Percentiles rank a stretch among this genome's conserved stretches.
phyloP scores from a whole-genome alignment of 2,113 vertebrate genomes.

The Lichenostomus cassidix region DNA sequence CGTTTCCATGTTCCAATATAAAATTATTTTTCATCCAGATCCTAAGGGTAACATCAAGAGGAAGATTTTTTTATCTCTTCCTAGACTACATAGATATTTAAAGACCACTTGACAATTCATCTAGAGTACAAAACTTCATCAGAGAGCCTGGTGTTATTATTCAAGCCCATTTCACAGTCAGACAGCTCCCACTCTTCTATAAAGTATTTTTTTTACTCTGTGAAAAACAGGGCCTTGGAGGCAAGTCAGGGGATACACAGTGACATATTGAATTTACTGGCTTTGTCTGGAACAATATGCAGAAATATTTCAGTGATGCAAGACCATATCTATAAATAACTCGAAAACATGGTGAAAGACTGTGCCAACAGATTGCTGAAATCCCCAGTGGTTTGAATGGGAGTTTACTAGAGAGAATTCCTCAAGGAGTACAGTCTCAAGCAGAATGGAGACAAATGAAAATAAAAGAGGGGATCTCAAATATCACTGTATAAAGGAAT shows the following conservation, averaged over 20 bases:
- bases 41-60: constrained; percentile 17
- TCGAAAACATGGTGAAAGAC: not conserved
- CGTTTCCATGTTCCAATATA: not conserved
- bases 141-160: constrained; percentile 18
- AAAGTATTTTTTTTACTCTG: constrained; percentile 20
- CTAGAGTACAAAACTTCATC: not conserved
- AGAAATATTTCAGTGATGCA: constrained; percentile 45
- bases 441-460: not conserved
- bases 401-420: constrained; percentile 38
- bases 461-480: not conserved
- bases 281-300: constrained; percentile 39
- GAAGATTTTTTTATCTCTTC: not conserved
- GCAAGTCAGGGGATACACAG: constrained; percentile 11
- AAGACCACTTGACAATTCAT: not conserved
- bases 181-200: constrained; percentile 35
- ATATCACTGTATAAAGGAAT: not conserved
- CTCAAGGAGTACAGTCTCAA: constrained; percentile 12
- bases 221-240: constrained; percentile 52
- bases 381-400: constrained; percentile 29
- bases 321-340: constrained; percentile 41
- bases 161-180: not conserved
- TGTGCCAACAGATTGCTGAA: constrained; percentile 39
- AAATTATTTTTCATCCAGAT: constrained; percentile 9
- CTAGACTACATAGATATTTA: constrained; percentile 4
- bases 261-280: constrained; percentile 37